phyloP scores from a whole-genome alignment of 2,888 invertebrate genomes.

The Hemithea aestivaria region DNA sequence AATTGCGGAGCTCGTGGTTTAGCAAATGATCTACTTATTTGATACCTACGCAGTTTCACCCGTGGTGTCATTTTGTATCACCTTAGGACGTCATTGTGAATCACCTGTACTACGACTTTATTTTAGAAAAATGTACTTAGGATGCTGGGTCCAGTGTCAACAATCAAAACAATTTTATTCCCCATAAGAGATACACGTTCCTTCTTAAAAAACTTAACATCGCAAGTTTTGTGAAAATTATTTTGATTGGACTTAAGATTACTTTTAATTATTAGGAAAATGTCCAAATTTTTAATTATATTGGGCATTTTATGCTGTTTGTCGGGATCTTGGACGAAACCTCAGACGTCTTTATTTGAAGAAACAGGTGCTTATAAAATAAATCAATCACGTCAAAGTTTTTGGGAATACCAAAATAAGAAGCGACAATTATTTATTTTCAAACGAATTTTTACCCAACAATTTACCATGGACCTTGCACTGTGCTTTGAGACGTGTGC shows the following conservation, averaged over 20 bases:
- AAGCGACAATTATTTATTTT: no score
- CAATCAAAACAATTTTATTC: conserved; percentile 1
- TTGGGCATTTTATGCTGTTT: conserved; percentile 9
- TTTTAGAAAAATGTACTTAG: conserved; percentile 11
- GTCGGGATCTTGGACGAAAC: conserved; percentile 4
- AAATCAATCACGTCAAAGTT: no score
- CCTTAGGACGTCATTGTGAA: no score
- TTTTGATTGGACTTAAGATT: no score
- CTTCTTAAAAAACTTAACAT: no score
- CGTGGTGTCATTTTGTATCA: conserved; percentile 3
- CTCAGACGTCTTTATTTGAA: conserved; percentile 10
- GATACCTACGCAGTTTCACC: conserved; percentile 17
- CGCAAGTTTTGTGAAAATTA: no score
- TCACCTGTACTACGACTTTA: background rate
- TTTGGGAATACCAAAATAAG: no score
- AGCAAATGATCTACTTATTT: conserved; percentile 16
- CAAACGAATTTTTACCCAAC: no score
- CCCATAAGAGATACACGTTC: conserved; percentile 6
- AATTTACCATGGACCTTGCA: no score
- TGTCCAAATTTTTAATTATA: conserved; percentile 6
- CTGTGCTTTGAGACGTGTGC: no score
- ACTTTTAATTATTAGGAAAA: conserved; percentile 8
- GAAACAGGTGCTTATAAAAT: conserved; percentile 23
- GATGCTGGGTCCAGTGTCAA: conserved; percentile 3
- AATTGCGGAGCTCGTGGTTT: conserved; percentile 22